phyloP scores from a whole-genome alignment of 23 tunicate species.

The Halocynthia aurantium region DNA sequence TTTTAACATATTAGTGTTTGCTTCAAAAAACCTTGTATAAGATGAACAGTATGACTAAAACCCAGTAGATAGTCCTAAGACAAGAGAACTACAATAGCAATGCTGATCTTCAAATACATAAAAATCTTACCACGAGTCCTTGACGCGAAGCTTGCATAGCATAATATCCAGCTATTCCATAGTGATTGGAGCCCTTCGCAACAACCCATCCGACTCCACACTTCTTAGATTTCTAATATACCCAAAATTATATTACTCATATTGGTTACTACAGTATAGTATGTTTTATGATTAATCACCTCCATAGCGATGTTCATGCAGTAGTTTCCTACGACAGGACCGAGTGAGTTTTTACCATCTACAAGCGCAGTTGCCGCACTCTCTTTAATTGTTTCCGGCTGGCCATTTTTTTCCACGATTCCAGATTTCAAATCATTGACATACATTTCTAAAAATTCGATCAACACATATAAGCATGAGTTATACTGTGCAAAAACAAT shows the following conservation, averaged over 20 bases:
- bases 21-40: not conserved
- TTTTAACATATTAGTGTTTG: not conserved
- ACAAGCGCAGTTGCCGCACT: constrained; percentile 90
- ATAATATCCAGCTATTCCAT: constrained; percentile 95
- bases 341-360: constrained; percentile 77
- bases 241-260: constrained; percentile 6
- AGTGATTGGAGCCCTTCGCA: constrained; percentile 86
- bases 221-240: constrained; percentile 85
- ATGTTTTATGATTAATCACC: constrained; percentile 2
- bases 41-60: not conserved
- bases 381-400: constrained; percentile 55
- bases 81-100: not conserved
- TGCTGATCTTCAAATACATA: not conserved
- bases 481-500: not conserved
- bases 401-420: constrained; percentile 34
- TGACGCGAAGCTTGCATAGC: constrained; percentile 66
- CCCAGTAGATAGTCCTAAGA: not conserved
- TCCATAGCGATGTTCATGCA: constrained; percentile 93
- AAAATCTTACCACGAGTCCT: constrained; percentile 65
- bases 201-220: constrained; percentile 89
- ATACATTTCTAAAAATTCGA: constrained; percentile 59
- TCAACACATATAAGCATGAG: not conserved
- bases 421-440: constrained; percentile 71
- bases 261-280: not conserved
- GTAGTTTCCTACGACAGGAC: constrained; percentile 91